These are phyloP conservation scores for human DNA, from an alignment of 2,113 vertebrate species.

Conservation along the genomic window GRCh38 chr19:48122001-48122500, in stretches of 20 bases:
- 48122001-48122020: rapidly evolving
- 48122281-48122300: background rate
- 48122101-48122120: rapidly evolving
- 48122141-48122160: rapidly evolving
- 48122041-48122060: background rate
- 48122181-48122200: background rate
- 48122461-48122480: background rate
- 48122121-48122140: rapidly evolving
- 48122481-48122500: background rate
- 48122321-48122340: background rate
- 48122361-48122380: rapidly evolving
- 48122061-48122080: background rate
- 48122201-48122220: background rate
- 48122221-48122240: rapidly evolving
- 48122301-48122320: background rate
- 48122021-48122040: background rate
- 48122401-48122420: rapidly evolving
- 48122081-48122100: rapidly evolving
- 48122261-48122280: background rate
- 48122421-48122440: rapidly evolving
- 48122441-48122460: rapidly evolving
- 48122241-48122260: background rate
- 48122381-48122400: background rate
- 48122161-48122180: background rate
- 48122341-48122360: background rate